These are phyloP conservation scores for Polypterus senegalus DNA, from an alignment of 2,113 vertebrate genomes.

Conservation along the genomic window DNA sequence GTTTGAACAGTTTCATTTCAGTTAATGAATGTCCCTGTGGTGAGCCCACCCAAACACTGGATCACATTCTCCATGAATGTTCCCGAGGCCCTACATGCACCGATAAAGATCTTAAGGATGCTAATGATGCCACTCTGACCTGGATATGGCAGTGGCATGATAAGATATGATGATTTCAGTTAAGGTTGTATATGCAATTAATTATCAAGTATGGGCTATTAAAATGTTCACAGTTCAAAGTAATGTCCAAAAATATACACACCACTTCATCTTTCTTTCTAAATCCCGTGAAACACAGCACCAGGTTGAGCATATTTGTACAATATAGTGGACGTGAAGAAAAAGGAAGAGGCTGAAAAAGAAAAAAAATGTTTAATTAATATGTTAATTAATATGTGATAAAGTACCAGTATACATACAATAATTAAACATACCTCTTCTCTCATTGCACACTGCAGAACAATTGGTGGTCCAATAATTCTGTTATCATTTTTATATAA, in stretches of 20 bases:
- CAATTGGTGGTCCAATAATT: slow-evolving; percentile 77
- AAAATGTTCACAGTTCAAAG: no score
- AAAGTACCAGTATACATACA: neutral
- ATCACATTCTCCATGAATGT: no score
- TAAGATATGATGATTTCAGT: no score
- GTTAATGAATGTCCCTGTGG: no score
- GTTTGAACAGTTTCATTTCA: no score
- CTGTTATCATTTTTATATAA: slow-evolving; percentile 74
- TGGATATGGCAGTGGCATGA: no score
- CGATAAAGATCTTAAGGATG: no score
- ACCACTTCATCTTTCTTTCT: slow-evolving; percentile 89
- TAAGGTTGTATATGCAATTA: no score
- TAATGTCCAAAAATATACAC: slow-evolving; percentile 31
- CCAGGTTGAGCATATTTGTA: slow-evolving; percentile 80
- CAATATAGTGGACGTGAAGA: slow-evolving; percentile 83
- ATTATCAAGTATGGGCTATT: no score
- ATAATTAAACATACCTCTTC: slow-evolving; percentile 54
- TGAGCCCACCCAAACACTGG: no score
- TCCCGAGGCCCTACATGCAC: no score
- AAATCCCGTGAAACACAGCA: slow-evolving; percentile 91
- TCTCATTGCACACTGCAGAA: slow-evolving; percentile 68
- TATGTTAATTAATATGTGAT: neutral
- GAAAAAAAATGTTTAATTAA: slow-evolving; percentile 7
- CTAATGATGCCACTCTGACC: no score
- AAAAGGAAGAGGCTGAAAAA: slow-evolving; percentile 70